These are phyloP conservation scores for Electrona antarctica DNA, from an alignment of 2,113 vertebrate species.

Conservation along the genomic window DNA sequence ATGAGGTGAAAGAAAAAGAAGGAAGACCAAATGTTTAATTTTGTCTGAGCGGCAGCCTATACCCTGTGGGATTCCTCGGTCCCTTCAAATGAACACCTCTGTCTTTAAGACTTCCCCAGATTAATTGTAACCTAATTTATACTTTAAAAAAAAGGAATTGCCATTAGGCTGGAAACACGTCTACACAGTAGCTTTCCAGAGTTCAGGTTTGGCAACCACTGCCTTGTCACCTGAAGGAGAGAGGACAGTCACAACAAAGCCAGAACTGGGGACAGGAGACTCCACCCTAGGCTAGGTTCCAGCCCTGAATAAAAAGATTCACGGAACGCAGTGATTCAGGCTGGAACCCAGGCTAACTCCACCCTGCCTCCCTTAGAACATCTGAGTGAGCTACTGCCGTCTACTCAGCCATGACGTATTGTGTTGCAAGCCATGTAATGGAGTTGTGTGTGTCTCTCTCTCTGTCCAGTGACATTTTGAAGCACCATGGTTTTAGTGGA, in stretches of 20 bases:
- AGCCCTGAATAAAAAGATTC: too few relatives aligned
- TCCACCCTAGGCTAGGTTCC: too few relatives aligned
- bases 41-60: neutral
- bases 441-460: slow-evolving; percentile 50
- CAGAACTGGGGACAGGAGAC: neutral
- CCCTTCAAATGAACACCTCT: too few relatives aligned
- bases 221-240: neutral
- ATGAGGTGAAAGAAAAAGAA: neutral
- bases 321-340: too few relatives aligned
- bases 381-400: slow-evolving; percentile 21
- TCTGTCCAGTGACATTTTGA: slow-evolving; percentile 60
- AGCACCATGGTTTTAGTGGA: slow-evolving; percentile 53
- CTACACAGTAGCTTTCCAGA: too few relatives aligned
- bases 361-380: neutral
- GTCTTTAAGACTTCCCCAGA: neutral
- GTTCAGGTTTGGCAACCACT: neutral
- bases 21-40: neutral
- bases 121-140: neutral
- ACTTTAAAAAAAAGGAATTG: too few relatives aligned
- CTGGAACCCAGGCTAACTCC: too few relatives aligned
- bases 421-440: slow-evolving; percentile 51
- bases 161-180: too few relatives aligned
- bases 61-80: neutral
- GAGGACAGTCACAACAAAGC: neutral
- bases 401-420: slow-evolving; percentile 36